Evolutionary conservation across 2,888 invertebrate species (phyloP).

Genomic region (Caenorhabditis uteleia): DNA sequence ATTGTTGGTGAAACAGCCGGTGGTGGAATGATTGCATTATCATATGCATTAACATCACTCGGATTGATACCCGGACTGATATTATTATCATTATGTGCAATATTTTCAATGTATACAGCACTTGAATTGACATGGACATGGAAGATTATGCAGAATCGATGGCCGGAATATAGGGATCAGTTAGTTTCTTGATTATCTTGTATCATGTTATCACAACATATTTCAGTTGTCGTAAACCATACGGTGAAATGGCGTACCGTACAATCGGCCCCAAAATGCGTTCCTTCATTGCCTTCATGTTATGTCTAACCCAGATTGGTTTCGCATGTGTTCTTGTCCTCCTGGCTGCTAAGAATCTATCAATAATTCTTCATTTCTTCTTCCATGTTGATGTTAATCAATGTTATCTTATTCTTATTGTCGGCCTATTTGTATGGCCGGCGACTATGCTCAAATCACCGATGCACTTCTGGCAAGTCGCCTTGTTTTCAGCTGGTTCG

Average conservation of each 20-base stretch:
- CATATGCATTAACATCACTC: conserved; percentile 34
- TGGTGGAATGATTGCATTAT: conserved; percentile 46
- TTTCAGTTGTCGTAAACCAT: conserved; percentile 45
- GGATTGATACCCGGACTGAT: conserved; percentile 34
- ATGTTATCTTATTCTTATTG: conserved; percentile 45
- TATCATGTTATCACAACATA: neutral
- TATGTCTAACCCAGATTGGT: conserved; percentile 45
- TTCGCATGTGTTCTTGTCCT: conserved; percentile 44
- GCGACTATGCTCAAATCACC: conserved; percentile 46
- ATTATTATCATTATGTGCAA: conserved; percentile 26
- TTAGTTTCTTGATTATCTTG: conserved; percentile 3
- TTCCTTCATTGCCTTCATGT: conserved; percentile 33
- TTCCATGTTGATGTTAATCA: conserved; percentile 37
- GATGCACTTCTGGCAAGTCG: conserved; percentile 52
- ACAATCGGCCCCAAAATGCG: conserved; percentile 41
- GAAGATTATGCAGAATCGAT: conserved; percentile 47
- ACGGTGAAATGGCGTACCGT: conserved; percentile 46
- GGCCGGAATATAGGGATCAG: conserved; percentile 42
- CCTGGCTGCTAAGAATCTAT: conserved; percentile 44
- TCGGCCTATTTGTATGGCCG: conserved; percentile 45
- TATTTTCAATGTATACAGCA: conserved; percentile 34
- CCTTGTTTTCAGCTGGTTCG: conserved; percentile 47
- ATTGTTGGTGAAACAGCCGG: conserved; percentile 49
- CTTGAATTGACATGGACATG: conserved; percentile 39
- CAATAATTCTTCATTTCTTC: conserved; percentile 47